Evolutionary conservation across 2,888 invertebrate species (phyloP).

Genomic region (Blera fallax): DNA sequence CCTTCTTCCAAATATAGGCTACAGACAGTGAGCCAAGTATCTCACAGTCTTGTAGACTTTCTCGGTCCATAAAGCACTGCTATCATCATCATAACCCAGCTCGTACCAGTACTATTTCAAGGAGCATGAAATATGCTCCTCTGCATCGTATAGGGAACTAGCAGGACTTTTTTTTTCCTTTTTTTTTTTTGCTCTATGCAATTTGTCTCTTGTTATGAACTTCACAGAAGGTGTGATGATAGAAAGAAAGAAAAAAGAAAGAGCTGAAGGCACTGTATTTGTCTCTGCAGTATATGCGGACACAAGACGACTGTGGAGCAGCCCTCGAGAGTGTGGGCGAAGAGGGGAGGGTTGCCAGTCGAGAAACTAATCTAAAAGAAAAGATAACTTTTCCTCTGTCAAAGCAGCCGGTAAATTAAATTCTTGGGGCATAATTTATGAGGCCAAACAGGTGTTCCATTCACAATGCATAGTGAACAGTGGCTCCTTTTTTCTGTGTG

Average conservation of each 20-base stretch:
- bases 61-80: constrained; percentile 49
- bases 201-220: constrained; percentile 72
- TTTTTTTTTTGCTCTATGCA: constrained; percentile 48
- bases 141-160: constrained; percentile 14
- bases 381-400: constrained; percentile 73
- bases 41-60: constrained; percentile 13
- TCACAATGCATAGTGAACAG: constrained; percentile 49
- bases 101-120: constrained; percentile 33
- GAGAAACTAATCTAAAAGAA: constrained; percentile 72
- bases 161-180: background rate
- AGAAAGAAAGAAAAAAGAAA: constrained; percentile 35
- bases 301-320: constrained; percentile 26
- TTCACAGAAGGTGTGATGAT: constrained; percentile 65
- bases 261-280: constrained; percentile 24
- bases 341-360: background rate
- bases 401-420: constrained; percentile 75
- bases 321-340: constrained; percentile 11
- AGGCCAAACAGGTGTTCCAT: constrained; percentile 77
- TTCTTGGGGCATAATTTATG: constrained; percentile 78
- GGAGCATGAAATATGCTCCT: constrained; percentile 58
- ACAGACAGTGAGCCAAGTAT: constrained; percentile 9
- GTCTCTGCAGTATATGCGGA: constrained; percentile 53
- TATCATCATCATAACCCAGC: constrained; percentile 54
- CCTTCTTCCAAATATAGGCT: constrained; percentile 5
- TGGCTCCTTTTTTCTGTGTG: constrained; percentile 16